These are phyloP conservation scores for Meiosimyza platycephala DNA, from an alignment of 2,888 invertebrate genomes.

Conservation along the genomic window DNA sequence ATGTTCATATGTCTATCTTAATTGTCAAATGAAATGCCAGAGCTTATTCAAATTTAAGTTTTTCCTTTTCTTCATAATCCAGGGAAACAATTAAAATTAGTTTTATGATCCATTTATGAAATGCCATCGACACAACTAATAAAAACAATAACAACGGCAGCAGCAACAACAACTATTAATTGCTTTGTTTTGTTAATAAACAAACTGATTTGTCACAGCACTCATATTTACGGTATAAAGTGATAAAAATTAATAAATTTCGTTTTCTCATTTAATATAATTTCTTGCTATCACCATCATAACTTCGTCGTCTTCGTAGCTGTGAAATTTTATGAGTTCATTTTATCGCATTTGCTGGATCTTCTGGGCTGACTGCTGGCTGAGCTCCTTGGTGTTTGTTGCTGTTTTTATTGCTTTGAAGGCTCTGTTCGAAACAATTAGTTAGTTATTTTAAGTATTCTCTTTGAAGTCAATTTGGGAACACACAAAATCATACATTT, in stretches of 20 bases:
- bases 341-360: neutral
- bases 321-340: slow-evolving; percentile 6
- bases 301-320: neutral
- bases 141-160: slow-evolving; percentile 13
- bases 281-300: neutral
- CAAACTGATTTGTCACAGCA: slow-evolving; percentile 23
- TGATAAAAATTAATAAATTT: neutral
- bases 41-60: too few relatives aligned
- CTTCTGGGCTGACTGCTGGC: neutral
- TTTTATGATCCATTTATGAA: slow-evolving; percentile 28
- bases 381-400: neutral
- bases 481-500: too few relatives aligned
- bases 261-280: neutral
- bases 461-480: too few relatives aligned
- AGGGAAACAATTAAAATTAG: slow-evolving; percentile 7
- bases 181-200: slow-evolving; percentile 19
- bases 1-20: neutral
- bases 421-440: too few relatives aligned
- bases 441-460: too few relatives aligned
- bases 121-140: neutral
- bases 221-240: neutral
- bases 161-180: slow-evolving; percentile 16
- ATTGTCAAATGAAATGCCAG: too few relatives aligned
- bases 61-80: neutral
- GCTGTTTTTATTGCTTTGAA: neutral